These are phyloP conservation scores for Lacerta viridis DNA, from an alignment of 2,797 vertebrate genomes.

Conservation along the genomic window DNA sequence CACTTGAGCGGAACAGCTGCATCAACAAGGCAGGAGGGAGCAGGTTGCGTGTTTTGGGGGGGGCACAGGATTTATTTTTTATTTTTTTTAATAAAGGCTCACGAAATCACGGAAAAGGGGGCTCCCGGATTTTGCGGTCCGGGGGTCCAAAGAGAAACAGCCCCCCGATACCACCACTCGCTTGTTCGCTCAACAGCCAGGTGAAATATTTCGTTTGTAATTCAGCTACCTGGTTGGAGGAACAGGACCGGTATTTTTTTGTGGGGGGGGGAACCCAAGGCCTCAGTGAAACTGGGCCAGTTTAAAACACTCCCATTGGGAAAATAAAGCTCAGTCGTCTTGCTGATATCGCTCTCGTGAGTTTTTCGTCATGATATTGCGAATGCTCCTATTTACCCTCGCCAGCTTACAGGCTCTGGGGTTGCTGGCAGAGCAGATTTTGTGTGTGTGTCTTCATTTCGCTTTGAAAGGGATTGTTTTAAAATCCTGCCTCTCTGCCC, in stretches of 20 bases:
- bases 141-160: too few species aligned
- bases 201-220: neutral
- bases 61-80: conserved; percentile 47
- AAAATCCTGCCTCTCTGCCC: neutral
- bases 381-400: too few species aligned
- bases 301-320: neutral
- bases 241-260: neutral
- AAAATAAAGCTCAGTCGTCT: too few species aligned
- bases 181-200: neutral
- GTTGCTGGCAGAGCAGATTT: neutral
- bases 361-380: neutral
- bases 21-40: conserved; percentile 58
- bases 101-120: neutral
- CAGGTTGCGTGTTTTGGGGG: conserved; percentile 21
- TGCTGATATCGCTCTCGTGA: neutral
- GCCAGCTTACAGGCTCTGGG: neutral
- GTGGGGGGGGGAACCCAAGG: neutral
- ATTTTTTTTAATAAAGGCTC: neutral
- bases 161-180: too few species aligned
- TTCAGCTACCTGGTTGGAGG: neutral
- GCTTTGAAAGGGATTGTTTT: neutral
- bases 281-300: neutral
- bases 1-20: conserved; percentile 72
- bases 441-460: neutral
- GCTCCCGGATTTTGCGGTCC: neutral